Base-by-base conservation (phyloP, 2,888 invertebrate genomes). In the Ectemnius continuus region DNA sequence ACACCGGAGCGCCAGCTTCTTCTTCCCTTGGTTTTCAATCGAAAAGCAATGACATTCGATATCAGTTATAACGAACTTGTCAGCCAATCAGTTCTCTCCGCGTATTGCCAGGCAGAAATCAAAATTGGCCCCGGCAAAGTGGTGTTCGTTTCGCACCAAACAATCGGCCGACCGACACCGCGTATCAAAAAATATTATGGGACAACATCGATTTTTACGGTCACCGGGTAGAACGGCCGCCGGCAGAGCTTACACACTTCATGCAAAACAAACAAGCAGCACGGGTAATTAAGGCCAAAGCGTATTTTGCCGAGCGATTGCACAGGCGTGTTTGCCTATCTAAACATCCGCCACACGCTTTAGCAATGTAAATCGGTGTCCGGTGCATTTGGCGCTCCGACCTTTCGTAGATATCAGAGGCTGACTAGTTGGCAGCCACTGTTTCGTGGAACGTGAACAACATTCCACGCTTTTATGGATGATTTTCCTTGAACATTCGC, bases 321-420 rank as follows among this genome's bases (percentile, higher is more conserved):
- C 52, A 52, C 52, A 52, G 52, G n/a, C n/a, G n/a, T 52, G 16
- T 52, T 52, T 52, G n/a, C 52, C 52, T 16, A 52, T 52, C 13
- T 52, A 52, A 52, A 52, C 52, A 4, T 52, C n/a, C 13, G n/a
- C 36, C 11, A 52, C 16, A 52, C 52, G 16, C n/a, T 66, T 52
- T 14, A 48, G 36, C 58, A 58, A 65, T 66, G 26, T 26, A 61
- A 67, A 70, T 18, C 45, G 57, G 47, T 20, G 52, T n/a, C 20
- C 18, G 58, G 3, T 5, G 26, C 14, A 56, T 46, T 11, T 52
- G 23, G 28, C 16, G 59, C 4, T 16, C 3, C 0, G 3, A 52
- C 14, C 8, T 20, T 14, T 20, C 58, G 23, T 14, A 3, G 36
- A 48, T 70, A 20, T 6, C 52, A 5, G 8, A 14, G 8, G 6